Base-by-base conservation (phyloP, 1,140 invertebrate species). In the Zeugodacus cucurbitae region DNA sequence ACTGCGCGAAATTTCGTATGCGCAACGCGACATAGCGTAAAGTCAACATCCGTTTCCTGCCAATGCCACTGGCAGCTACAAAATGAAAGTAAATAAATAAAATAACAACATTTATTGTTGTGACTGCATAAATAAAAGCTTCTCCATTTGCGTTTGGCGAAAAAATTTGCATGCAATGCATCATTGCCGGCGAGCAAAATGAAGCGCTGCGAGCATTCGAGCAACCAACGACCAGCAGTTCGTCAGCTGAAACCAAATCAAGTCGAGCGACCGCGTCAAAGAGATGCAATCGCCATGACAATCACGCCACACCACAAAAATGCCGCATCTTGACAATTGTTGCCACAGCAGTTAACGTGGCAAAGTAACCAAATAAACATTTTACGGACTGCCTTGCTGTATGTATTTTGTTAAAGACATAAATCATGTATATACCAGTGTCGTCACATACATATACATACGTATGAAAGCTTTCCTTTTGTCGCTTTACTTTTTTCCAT, bases 11-110 rank as follows among this genome's bases (percentile, higher is more conserved):
- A 82, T 48, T 82, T 82, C 44, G 41, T 82, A 82, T 48, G 74
- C 41, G 44, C 74, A 82, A 82, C 41, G 74, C 74, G 74, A 54
- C 74, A 82, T 82, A 20, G 74, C 22, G 34, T 82, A 41, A 82
- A 82, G 74, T 82, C 74, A 82, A 82, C 74, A 82, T 82, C 74
- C 74, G 74, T 82, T 82, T 82, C 74, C 74, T 82, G 74, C 41
- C 74, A 82, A 0, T 82, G 2, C 41, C 41, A 82, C 26, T 48
- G 37, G 74, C 74, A 29, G 41, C 22, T 11, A 37, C 20, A 82
- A 54, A 82, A 82, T 17, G 32, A 41, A 82, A 82, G 48, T 26
- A 82, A 48, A 70, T 34, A 37, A 32, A 82, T 48, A 22, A 44
- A 48, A 82, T 48, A 48, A 7, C 74, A 82, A 82, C 37, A n/a